Base-by-base conservation (phyloP, 2,113 vertebrate genomes). In the Grantiella picta region DNA sequence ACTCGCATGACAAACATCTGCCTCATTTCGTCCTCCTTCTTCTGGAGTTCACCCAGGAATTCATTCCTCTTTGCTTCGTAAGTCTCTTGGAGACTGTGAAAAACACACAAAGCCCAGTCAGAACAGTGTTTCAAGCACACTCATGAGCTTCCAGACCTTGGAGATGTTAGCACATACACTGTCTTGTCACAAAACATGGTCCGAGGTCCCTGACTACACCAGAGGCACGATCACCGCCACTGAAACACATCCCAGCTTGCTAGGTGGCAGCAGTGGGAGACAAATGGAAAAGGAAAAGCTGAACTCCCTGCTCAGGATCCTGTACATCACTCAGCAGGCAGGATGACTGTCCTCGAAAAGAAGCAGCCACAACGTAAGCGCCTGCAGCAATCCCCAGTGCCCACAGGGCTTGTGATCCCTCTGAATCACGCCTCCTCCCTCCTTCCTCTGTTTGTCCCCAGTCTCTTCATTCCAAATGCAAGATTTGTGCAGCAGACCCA, bases 1-100 rank as follows among this genome's bases (percentile, higher is more conserved):
- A 99, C 99, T 44, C 99, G 97, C 98, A 98, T 98, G 70, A 99
- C 98, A 28, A 99, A 99, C 98, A 98, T 99, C 88, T 99, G 98
- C 89, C 98, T 98, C 99, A 99, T 99, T 82, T 99, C 99, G 8
- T 99, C 99, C 91, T 99, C 99, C 71, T 98, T 98, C 93, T 98
- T 98, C 97, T 99, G 98, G 38, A 99, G 98, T 12, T 99, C 98
- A 1, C 98, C 98, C 95, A 99, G 95, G 92, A 99, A 99, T 93
- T 99, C 99, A 6, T 98, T 99, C 71, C 98, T 98, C 97, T 99
- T 99, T 5, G 98, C 98, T 95, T 99, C 99, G 0, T 99, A 99
- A 0, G 98, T 99, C 96, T 99, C 98, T 92, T 99, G 99, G 83
- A 99, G 98, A 83, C 99, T 99, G 71, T 75, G 23, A 75, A 80